Conservation (phyloP, 2,113 vertebrate species). For the Apus apus region DNA sequence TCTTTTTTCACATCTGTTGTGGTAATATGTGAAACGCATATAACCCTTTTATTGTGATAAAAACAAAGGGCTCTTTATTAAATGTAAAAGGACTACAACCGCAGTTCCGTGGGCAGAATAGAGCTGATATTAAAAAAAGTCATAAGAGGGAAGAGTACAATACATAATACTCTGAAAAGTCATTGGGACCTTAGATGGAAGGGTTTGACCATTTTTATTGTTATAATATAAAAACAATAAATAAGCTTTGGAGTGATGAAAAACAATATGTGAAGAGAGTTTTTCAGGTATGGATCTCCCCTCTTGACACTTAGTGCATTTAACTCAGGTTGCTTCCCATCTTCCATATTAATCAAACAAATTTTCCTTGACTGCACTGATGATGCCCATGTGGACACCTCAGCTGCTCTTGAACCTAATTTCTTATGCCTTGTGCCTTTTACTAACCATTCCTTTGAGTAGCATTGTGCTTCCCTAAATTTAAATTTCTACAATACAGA, state of each 20-base stretch:
- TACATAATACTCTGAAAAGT: background rate
- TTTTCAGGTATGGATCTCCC: background rate
- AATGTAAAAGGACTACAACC: background rate
- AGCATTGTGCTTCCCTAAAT: background rate
- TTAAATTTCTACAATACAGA: background rate
- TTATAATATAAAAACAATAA: background rate
- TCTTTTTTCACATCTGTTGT: background rate
- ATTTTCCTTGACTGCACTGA: background rate
- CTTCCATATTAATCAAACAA: background rate
- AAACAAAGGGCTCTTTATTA: background rate
- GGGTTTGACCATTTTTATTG: background rate
- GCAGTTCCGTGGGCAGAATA: background rate
- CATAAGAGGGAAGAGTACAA: background rate
- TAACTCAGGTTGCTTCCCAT: background rate
- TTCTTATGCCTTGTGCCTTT: background rate
- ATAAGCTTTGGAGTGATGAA: background rate
- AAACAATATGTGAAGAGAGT: background rate
- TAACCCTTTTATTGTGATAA: background rate
- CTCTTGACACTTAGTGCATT: background rate
- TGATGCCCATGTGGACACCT: background rate
- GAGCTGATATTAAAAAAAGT: background rate
- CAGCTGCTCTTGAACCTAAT: background rate
- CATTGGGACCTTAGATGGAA: background rate
- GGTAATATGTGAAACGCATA: background rate
- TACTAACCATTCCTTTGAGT: background rate